Conservation (phyloP, 1,140 invertebrate species). For the Samia ricini region DNA sequence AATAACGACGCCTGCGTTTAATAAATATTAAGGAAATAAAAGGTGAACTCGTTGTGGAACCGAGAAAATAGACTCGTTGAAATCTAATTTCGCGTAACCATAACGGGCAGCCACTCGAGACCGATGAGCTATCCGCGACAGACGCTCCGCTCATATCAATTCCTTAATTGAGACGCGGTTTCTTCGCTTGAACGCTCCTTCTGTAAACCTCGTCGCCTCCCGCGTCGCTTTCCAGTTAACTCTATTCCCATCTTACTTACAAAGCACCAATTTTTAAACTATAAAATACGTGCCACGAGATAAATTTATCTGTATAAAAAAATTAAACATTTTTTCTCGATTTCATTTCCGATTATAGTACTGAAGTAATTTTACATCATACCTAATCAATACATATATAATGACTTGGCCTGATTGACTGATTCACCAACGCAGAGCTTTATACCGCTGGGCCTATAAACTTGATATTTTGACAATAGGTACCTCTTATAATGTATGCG, state of each 20-base stretch:
- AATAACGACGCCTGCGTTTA: background rate
- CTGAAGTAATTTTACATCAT: background rate
- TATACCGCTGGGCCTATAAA: too few species aligned
- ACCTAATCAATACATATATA: too few species aligned
- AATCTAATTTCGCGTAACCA: slow-evolving; percentile 78
- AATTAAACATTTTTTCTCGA: background rate
- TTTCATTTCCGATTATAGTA: background rate
- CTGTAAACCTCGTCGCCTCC: slow-evolving; percentile 34
- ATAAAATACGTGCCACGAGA: background rate
- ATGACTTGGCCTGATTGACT: too few species aligned
- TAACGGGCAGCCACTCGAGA: slow-evolving; percentile 64
- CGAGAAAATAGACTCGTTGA: slow-evolving; percentile 75
- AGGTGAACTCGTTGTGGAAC: slow-evolving; percentile 40
- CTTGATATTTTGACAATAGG: too few species aligned
- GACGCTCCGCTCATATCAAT: slow-evolving; percentile 69
- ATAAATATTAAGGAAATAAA: slow-evolving; percentile 48
- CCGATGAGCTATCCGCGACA: slow-evolving; percentile 71
- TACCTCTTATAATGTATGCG: too few species aligned
- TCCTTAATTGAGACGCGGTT: slow-evolving; percentile 66
- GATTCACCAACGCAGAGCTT: too few species aligned
- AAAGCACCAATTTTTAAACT: slow-evolving; percentile 6
- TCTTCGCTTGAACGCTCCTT: slow-evolving; percentile 39
- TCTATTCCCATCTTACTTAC: slow-evolving; percentile 2
- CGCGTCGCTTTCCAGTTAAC: slow-evolving; percentile 5
- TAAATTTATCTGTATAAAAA: background rate